Percentiles rank a stretch among this genome's conserved stretches.
These are phyloP conservation scores for Leuciscus waleckii DNA, from an alignment of 2,797 vertebrate species.

Conservation along the genomic window DNA sequence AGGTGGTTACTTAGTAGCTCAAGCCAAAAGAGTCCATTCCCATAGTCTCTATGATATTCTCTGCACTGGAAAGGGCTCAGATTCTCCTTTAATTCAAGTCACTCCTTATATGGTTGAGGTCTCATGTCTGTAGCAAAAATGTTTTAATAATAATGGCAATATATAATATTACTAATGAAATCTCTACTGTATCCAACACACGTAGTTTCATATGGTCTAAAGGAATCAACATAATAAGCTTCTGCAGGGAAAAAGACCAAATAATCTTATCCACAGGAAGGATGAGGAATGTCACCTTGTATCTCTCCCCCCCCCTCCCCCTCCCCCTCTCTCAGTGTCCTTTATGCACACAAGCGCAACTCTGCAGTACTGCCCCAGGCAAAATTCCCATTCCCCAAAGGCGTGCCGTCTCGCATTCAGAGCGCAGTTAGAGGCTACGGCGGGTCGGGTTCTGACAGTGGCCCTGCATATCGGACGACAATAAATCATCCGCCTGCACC, in stretches of 20 bases:
- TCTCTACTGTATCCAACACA: not conserved
- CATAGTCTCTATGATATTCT: not conserved
- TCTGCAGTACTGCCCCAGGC: conserved; percentile 57
- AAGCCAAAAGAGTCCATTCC: not conserved
- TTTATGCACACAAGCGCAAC: conserved; percentile 53
- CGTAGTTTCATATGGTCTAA: not conserved
- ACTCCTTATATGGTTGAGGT: too few relatives aligned
- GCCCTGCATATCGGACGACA: conserved; percentile 60
- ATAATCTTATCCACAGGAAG: conserved; percentile 38
- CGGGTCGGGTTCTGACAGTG: conserved; percentile 64
- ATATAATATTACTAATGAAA: not conserved
- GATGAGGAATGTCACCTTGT: conserved; percentile 62
- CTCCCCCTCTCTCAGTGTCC: conserved; percentile 27
- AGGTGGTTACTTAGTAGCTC: not conserved
- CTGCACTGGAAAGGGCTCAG: not conserved
- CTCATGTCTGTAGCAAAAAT: not conserved
- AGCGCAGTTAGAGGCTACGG: conserved; percentile 40
- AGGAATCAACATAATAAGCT: not conserved
- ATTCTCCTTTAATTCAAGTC: not conserved
- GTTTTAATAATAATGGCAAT: not conserved
- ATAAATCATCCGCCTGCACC: conserved; percentile 67
- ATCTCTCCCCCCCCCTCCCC: not conserved
- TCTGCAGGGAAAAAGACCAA: conserved; percentile 11
- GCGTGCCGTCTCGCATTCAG: conserved; percentile 63
- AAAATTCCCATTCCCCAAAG: conserved; percentile 55